Evolutionary conservation across 2,888 invertebrate species (phyloP).

Genomic region (Agrenia bidenticulata): DNA sequence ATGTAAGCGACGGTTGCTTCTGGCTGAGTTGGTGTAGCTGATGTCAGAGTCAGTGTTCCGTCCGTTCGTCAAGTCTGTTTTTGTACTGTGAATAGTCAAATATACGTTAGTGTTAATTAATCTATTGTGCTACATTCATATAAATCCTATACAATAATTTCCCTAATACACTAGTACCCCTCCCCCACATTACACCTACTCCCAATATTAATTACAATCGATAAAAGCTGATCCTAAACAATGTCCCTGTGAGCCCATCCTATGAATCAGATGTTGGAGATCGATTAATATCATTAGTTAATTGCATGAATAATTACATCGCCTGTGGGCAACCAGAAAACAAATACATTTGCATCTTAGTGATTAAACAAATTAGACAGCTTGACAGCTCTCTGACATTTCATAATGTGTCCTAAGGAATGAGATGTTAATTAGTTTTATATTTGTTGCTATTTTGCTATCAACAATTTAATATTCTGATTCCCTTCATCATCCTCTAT

Average conservation of each 20-base stretch:
- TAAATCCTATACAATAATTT: no score
- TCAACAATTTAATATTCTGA: neutral
- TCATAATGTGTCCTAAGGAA: neutral
- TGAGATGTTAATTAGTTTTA: neutral
- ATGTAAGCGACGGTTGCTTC: constrained; percentile 40
- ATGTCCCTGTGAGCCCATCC: no score
- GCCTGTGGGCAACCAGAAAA: neutral
- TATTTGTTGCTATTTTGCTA: no score
- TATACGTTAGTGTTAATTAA: constrained; percentile 10
- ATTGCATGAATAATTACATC: neutral
- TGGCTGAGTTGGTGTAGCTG: constrained; percentile 25
- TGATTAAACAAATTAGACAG: constrained; percentile 14
- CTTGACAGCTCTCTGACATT: constrained; percentile 2
- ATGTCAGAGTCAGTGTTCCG: constrained; percentile 44
- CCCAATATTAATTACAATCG: no score
- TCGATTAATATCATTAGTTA: no score
- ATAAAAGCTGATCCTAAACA: no score
- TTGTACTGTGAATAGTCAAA: constrained; percentile 49
- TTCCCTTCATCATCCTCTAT: constrained; percentile 5
- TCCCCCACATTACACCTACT: no score
- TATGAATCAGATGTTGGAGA: no score
- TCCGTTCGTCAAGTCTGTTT: constrained; percentile 50
- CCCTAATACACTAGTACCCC: no score
- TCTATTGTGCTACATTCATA: neutral
- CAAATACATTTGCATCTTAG: neutral